Base-by-base conservation (phyloP, 37 sponge, comb jelly and placozoan species). In the Eunapius fragilis region DNA sequence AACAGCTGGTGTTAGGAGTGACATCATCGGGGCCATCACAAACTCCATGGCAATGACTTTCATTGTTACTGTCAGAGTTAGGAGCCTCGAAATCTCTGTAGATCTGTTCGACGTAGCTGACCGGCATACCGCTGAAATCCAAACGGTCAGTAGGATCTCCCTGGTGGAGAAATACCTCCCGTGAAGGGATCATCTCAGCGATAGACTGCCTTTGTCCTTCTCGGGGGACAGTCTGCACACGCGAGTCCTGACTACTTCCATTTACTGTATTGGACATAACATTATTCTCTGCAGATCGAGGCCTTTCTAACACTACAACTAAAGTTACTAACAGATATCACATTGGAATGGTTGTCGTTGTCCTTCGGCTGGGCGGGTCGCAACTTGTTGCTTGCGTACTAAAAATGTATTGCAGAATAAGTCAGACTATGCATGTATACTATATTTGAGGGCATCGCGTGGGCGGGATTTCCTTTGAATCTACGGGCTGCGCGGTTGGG, bases 191-290 rank as follows among this genome's bases (percentile, higher is more conserved):
- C 76, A 76, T 83, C 33, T 83, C 84, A 13, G 71, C 84, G n/a
- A 89, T 83, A 35, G 89, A 89, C 32, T 84, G 84, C 25, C 89
- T 71, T 45, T 84, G 78, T 19, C 58, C 58, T 58, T 58, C 58
- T 58, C 58, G 58, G 14, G 6, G 22, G 58, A 58, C 58, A 58
- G 19, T n/a, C n/a, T n/a, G 14, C 14, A 58, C 58, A 2, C 58
- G 19, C 58, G 58, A 58, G 58, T 58, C 58, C 58, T 58, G 58
- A 19, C 58, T 58, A 58, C 58, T 19, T 58, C 58, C 58, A 19
- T 58, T 4, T 58, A 58, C 22, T 58, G 14, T 17, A 58, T 58
- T 58, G 19, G 58, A 58, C 58, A 58, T 58, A 11, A 19, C 19
- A 17, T 19, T 58, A 58, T 19, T 19, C 58, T 58, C 58, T 58